Evolutionary conservation across 2,797 vertebrate genomes (phyloP).

Genomic region (Lycodopsis pacificus): DNA sequence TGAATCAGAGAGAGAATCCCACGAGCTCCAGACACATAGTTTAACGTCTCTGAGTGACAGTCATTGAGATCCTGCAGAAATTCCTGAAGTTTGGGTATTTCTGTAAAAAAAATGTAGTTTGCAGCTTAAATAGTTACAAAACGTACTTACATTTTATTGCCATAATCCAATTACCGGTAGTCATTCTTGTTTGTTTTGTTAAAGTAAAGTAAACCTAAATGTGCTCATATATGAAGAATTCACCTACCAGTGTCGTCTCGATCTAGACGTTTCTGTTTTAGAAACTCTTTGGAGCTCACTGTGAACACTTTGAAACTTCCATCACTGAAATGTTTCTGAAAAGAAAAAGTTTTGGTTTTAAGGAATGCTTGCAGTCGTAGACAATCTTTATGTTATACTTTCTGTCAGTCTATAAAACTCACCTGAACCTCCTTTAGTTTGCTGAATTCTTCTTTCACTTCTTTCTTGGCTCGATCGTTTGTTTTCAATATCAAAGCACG

Average conservation of each 20-base stretch:
- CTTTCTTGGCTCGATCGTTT: constrained; percentile 33
- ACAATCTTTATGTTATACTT: not conserved
- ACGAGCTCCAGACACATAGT: constrained; percentile 59
- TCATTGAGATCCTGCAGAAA: constrained; percentile 51
- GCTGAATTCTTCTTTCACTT: constrained; percentile 12
- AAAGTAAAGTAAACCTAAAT: not conserved
- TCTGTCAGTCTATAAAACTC: not conserved
- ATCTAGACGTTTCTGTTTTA: fast-evolving
- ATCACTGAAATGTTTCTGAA: constrained; percentile 62
- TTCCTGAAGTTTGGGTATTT: constrained; percentile 57
- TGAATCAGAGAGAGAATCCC: constrained; percentile 68
- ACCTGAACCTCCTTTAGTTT: constrained; percentile 28
- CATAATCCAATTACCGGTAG: not conserved
- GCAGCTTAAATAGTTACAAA: not conserved
- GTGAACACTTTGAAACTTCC: constrained; percentile 59
- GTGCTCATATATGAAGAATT: not conserved
- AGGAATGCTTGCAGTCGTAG: not conserved
- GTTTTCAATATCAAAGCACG: not conserved
- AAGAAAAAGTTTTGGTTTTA: not conserved
- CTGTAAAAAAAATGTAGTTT: constrained; percentile 30
- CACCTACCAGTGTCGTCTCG: constrained; percentile 49
- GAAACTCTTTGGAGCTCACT: constrained; percentile 58
- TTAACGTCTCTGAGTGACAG: constrained; percentile 36
- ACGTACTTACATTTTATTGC: not conserved
- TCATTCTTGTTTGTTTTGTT: not conserved